Conservation (phyloP, 1,140 invertebrate genomes). For the Drosophila arizonae region DNA sequence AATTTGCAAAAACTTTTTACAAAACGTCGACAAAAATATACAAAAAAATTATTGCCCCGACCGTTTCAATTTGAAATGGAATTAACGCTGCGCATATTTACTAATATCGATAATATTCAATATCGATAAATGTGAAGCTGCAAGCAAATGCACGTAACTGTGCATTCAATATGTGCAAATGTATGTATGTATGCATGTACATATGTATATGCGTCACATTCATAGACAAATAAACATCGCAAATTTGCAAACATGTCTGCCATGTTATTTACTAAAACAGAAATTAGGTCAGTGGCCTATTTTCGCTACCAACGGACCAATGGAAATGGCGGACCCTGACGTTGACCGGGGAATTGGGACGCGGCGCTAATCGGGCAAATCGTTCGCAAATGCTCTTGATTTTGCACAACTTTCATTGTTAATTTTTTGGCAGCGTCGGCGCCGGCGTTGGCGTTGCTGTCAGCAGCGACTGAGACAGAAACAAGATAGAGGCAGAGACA, state of each 20-base stretch:
- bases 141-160: not conserved
- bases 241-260: not conserved
- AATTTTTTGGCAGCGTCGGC: slow-evolving; percentile 2
- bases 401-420: slow-evolving; percentile 18
- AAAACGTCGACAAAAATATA: no score
- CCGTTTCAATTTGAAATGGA: not conserved
- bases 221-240: not conserved
- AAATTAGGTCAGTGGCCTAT: slow-evolving; percentile 55
- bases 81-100: not conserved
- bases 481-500: not conserved
- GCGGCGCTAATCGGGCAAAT: slow-evolving; percentile 19
- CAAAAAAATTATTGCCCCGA: no score
- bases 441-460: not conserved
- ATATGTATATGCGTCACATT: not conserved
- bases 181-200: not conserved
- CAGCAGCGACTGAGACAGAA: not conserved
- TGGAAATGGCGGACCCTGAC: slow-evolving; percentile 27
- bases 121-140: not conserved
- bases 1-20: no score
- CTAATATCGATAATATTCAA: not conserved
- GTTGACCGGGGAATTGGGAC: slow-evolving; percentile 40
- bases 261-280: not conserved
- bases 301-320: slow-evolving; percentile 4
- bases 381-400: not conserved
- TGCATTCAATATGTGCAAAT: not conserved